phyloP scores from a whole-genome alignment of 2,113 vertebrate genomes.

The Lepidiolamprologus cunningtoni region DNA sequence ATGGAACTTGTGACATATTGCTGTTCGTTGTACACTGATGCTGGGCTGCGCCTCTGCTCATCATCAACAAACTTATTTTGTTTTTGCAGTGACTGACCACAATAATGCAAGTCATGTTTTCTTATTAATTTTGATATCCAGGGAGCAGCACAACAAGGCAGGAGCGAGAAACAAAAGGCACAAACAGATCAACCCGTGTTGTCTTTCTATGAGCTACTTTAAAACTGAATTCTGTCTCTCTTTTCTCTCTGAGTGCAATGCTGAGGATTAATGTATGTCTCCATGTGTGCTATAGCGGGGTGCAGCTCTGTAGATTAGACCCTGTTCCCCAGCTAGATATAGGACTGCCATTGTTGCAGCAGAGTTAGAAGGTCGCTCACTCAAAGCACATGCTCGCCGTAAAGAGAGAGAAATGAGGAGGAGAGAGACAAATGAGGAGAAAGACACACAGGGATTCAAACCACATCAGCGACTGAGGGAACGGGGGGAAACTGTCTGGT shows the following conservation, averaged over 20 bases:
- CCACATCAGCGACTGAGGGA: neutral
- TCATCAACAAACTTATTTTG: constrained; percentile 30
- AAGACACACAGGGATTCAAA: neutral
- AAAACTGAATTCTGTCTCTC: constrained; percentile 10
- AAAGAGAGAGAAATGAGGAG: neutral
- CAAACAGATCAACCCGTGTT: neutral
- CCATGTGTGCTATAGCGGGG: constrained; percentile 5
- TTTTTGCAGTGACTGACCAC: constrained; percentile 4
- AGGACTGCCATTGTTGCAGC: constrained; percentile 22
- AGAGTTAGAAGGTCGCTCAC: constrained; percentile 20
- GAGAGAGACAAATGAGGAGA: neutral
- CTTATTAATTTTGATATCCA: constrained; percentile 20
- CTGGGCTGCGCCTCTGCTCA: constrained; percentile 11
- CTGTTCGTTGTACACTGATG: constrained; percentile 22
- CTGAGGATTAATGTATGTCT: constrained; percentile 13
- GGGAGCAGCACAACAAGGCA: neutral
- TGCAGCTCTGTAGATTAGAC: constrained; percentile 38
- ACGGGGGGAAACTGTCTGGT: constrained; percentile 6
- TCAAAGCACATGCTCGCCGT: neutral
- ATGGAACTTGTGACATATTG: constrained; percentile 49
- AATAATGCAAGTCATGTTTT: constrained; percentile 24
- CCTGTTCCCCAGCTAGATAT: constrained; percentile 28
- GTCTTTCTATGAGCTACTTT: constrained; percentile 9
- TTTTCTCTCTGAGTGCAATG: neutral
- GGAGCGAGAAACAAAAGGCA: neutral